These are phyloP conservation scores for Drosophila cyrtoloma DNA, from an alignment of 2,888 invertebrate species.

Conservation along the genomic window DNA sequence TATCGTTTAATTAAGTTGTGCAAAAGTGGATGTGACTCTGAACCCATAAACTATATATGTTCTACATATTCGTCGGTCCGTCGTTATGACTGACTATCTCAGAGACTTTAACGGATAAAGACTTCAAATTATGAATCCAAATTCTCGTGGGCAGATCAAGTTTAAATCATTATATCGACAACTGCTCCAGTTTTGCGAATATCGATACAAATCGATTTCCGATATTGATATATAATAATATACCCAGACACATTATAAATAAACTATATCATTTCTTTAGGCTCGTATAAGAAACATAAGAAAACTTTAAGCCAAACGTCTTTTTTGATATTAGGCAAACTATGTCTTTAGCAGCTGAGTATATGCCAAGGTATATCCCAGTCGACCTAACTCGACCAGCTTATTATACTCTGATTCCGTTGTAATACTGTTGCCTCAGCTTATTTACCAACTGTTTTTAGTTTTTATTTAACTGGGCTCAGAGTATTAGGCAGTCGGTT, in stretches of 20 bases:
- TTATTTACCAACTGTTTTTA: not conserved
- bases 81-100: rapidly evolving
- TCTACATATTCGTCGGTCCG: not conserved
- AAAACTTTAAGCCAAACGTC: too few species aligned
- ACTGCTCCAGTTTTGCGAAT: not conserved
- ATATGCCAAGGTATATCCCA: not conserved
- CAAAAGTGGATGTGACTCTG: not conserved
- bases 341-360: not conserved
- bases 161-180: not conserved
- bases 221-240: not conserved
- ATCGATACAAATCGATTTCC: not conserved
- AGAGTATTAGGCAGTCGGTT: not conserved
- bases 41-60: not conserved
- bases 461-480: not conserved
- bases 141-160: not conserved
- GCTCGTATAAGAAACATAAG: too few species aligned
- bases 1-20: not conserved
- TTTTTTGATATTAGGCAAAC: not conserved
- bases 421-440: not conserved
- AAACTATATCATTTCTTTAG: not conserved
- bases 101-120: not conserved
- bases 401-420: too few species aligned
- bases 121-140: not conserved
- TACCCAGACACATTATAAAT: not conserved
- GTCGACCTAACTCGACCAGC: not conserved